Base-by-base conservation (phyloP, 2,888 invertebrate species). In the Arctia plantaginis region DNA sequence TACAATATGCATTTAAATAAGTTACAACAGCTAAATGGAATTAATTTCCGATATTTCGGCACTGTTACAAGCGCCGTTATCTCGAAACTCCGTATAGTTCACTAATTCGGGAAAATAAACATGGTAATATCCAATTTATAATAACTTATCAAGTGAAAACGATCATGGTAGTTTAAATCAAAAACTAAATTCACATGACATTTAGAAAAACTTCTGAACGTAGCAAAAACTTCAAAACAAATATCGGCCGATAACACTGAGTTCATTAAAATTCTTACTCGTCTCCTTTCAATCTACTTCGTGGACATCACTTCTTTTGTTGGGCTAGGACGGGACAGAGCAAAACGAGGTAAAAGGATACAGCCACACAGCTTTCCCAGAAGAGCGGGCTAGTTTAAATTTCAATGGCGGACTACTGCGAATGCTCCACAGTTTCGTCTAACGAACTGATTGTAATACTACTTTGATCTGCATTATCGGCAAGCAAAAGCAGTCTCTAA, bases 361-460 rank as follows among this genome's bases (percentile, higher is more conserved):
- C 71, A 81, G 76, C 72, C 77, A 79, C 84, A 80, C 78, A 74
- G 86, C 84, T 87, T 95, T 95, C 94, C 88, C 87, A 90, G 95
- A 95, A 95, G 84, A 81, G 78, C 82, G 77, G 30, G 86, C 92
- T 94, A 93, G 94, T 94, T 95, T 93, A 93, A 94, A 94, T 95
- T 95, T 95, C 95, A 94, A 95, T 93, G 90, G 93, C 88, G 86
- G 90, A 90, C 90, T 94, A 94, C 94, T 90, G 92, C 92, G 93
- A 93, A 93, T 87, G 85, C 85, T 86, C 89, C 89, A 85, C 92
- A 88, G 90, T 92, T 93, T 93, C 90, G 91, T 90, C 92, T 93
- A 93, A 94, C 93, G 90, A 94, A 94, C 93, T 89, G 92, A 94
- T 93, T 92, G 93, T 92, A 93, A 93, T 91, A 92, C 89, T 88